Percentiles rank a stretch among this genome's conserved stretches.
Evolutionary conservation across 2,888 invertebrate species (phyloP).

Genomic region (Maniola hyperantus): DNA sequence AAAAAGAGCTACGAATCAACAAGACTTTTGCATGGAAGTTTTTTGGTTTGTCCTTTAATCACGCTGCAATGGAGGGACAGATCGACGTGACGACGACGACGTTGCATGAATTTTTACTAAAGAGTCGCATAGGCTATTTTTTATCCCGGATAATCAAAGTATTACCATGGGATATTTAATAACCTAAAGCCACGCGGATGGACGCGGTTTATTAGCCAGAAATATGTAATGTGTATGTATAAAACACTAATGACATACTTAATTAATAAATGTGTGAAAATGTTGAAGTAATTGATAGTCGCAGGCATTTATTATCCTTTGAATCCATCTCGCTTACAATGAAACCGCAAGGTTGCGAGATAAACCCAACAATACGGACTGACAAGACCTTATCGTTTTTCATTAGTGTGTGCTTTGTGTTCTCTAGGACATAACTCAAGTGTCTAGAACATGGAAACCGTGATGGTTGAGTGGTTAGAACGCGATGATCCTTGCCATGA

Average conservation of each 20-base stretch:
- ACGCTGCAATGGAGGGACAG: too few species aligned
- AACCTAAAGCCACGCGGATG: too few species aligned
- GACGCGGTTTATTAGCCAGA: neutral
- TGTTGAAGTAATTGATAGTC: slow-evolving; percentile 11
- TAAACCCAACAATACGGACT: slow-evolving; percentile 34
- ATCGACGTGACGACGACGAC: neutral
- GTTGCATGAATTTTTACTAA: too few species aligned
- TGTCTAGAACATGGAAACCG: neutral
- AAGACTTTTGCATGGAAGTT: too few species aligned
- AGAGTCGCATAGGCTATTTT: too few species aligned
- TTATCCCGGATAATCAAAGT: too few species aligned
- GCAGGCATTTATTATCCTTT: slow-evolving; percentile 15
- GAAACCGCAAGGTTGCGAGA: slow-evolving; percentile 35
- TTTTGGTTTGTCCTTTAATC: neutral
- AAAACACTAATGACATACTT: neutral
- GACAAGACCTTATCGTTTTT: slow-evolving; percentile 39
- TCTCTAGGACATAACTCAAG: slow-evolving; percentile 35
- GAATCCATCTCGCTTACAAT: slow-evolving; percentile 14
- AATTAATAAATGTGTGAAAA: slow-evolving; percentile 14
- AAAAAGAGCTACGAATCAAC: too few species aligned
- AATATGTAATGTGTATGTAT: too few species aligned
- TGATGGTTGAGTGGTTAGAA: neutral
- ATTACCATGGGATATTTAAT: too few species aligned
- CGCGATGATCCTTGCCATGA: neutral
- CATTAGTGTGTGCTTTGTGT: slow-evolving; percentile 34